Conservation (phyloP, 2,113 vertebrate species). For the Neotragus moschatus region DNA sequence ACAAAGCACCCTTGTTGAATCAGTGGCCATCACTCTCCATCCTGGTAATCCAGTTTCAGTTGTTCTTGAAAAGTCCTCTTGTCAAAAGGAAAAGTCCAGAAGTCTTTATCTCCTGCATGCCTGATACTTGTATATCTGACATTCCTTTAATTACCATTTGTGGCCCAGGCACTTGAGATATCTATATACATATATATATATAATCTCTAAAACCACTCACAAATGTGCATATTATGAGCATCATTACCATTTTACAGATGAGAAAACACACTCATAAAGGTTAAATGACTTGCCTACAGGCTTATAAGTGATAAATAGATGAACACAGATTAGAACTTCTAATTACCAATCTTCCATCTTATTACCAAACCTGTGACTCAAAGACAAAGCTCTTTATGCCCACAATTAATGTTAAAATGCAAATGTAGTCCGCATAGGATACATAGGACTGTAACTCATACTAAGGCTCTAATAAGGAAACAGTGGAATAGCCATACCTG, state of each 20-base stretch:
- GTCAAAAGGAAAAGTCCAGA: neutral
- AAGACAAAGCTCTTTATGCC: conserved; percentile 4
- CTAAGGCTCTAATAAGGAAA: neutral
- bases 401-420: neutral
- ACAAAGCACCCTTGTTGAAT: neutral
- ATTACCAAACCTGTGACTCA: neutral
- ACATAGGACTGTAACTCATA: neutral
- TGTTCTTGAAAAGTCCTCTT: neutral
- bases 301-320: neutral
- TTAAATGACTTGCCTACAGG: neutral
- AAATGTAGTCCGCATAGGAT: neutral
- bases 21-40: neutral
- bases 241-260: neutral
- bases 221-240: neutral
- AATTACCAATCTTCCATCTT: conserved; percentile 35
- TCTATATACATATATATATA: neutral
- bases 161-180: neutral
- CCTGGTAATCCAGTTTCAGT: neutral
- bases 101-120: neutral
- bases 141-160: neutral
- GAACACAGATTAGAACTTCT: neutral
- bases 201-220: neutral
- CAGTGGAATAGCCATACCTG: neutral
- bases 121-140: neutral
- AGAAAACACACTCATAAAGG: conserved; percentile 26